Evolutionary conservation across 2,797 vertebrate species (phyloP), one percentile per base, ranked within the genome.

Genomic region (Platyrinchus mystaceus): DNA sequence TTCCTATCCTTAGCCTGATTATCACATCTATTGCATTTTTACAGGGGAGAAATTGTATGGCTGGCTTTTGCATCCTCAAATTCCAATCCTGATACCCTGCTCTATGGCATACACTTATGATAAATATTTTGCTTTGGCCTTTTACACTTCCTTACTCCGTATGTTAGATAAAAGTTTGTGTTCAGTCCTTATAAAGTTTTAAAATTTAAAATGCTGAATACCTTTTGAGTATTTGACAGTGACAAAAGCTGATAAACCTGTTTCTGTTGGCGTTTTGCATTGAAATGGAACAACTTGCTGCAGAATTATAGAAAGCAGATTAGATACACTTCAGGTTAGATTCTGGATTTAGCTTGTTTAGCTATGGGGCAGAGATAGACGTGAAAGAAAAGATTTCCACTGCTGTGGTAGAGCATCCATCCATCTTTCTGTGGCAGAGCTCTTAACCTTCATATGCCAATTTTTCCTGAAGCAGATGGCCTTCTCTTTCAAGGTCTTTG

Each of bases 71-170:
- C 60, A 37, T 80, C 34, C n/a, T 74, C 22, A 14, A 34, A 89
- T 37, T 80, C 20, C 43, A 17, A 47, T 66, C 27, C 50, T 39
- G 50, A 28, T 58, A 63, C 15, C 24, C 28, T 68, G 34, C 34
- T 90, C 56, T 71, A 12, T 75, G 58, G 19, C 52, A 70, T 71
- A 30, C 4, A 5, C 1, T 3, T 60, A 39, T 30, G 50, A 41
- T 26, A 71, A 76, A 70, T 63, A 60, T 12, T 91, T 86, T 88
- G 9, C 32, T 90, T 86, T 84, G 53, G 46, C n/a, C n/a, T 88
- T 53, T 60, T 74, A 49, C 1, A 5, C 6, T 86, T 84, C 7
- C 49, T 85, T 70, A 50, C 9, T 74, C 24, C 3, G 1, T 49
- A 23, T 28, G 27, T 36, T 58, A 83, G 39, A n/a, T 36, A 36